These are phyloP conservation scores for Metopia argyrocephala DNA, from an alignment of 2,888 invertebrate genomes.

Conservation along the genomic window DNA sequence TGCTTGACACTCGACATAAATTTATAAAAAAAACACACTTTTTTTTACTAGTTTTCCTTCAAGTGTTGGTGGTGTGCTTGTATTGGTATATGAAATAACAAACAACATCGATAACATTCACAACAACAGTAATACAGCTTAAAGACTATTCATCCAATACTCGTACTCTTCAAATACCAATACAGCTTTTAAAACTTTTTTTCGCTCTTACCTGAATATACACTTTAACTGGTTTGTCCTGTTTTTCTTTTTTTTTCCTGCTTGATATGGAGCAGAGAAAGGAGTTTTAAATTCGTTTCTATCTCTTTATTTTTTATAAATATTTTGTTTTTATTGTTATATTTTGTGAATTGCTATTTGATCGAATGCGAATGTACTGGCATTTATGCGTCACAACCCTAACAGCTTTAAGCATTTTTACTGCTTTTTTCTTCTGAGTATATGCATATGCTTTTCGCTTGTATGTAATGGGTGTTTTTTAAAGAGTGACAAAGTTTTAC, in stretches of 20 bases:
- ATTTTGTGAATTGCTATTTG: constrained; percentile 51
- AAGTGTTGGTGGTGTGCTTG: background rate
- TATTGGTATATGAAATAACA: constrained; percentile 1
- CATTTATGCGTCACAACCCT: constrained; percentile 62
- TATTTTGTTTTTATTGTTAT: constrained; percentile 16
- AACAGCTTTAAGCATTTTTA: constrained; percentile 54
- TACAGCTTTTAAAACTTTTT: background rate
- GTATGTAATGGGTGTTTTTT: too few relatives aligned
- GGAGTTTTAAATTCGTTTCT: constrained; percentile 46
- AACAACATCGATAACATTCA: constrained; percentile 34
- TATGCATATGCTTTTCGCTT: too few relatives aligned
- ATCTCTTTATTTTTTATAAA: constrained; percentile 4
- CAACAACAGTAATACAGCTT: constrained; percentile 33
- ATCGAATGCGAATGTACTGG: constrained; percentile 60
- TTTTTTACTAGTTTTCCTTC: background rate
- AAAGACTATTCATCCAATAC: constrained; percentile 26
- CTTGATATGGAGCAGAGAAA: too few relatives aligned
- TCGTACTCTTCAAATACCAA: background rate
- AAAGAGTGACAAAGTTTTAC: too few relatives aligned
- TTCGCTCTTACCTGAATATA: background rate
- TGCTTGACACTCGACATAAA: constrained; percentile 61
- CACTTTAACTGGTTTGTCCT: constrained; percentile 17
- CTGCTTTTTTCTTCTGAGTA: too few relatives aligned
- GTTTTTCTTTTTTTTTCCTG: too few relatives aligned
- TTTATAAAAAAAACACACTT: constrained; percentile 43